Evolutionary conservation across 2,888 invertebrate species (phyloP).

Genomic region (Creontiades dilutus): DNA sequence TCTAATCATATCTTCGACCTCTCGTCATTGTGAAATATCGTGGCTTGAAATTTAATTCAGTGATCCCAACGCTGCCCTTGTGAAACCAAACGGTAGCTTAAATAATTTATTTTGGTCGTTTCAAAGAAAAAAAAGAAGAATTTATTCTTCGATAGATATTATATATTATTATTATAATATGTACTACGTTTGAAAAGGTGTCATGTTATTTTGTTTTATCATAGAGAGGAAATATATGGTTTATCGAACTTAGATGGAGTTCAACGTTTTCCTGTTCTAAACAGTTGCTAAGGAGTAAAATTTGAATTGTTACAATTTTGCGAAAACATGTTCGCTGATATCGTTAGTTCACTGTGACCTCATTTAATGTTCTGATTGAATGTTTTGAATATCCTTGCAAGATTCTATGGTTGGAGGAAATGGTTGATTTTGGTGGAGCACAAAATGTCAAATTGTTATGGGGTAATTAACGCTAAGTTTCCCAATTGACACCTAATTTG

Average conservation of each 20-base stretch:
- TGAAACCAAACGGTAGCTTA: constrained; percentile 62
- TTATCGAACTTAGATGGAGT: constrained; percentile 71
- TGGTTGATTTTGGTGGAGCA: no score
- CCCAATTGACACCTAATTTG: neutral
- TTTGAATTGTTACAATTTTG: no score
- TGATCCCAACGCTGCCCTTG: neutral
- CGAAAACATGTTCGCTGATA: no score
- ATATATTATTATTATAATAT: constrained; percentile 65
- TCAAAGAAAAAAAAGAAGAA: constrained; percentile 53
- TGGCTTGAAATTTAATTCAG: constrained; percentile 52
- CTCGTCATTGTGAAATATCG: constrained; percentile 36
- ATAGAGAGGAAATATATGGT: constrained; percentile 74
- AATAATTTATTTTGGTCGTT: constrained; percentile 70
- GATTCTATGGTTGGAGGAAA: no score
- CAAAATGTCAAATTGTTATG: no score
- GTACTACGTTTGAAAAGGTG: constrained; percentile 71
- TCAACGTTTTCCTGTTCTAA: neutral
- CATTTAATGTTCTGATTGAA: no score
- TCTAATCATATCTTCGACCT: constrained; percentile 43
- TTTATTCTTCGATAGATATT: constrained; percentile 70
- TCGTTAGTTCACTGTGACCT: no score
- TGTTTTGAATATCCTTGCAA: no score
- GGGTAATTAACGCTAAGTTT: no score
- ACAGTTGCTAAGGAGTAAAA: no score
- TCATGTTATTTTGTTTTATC: constrained; percentile 73